Base-by-base conservation (phyloP, 2,888 invertebrate genomes). In the Lydus trimaculatus region DNA sequence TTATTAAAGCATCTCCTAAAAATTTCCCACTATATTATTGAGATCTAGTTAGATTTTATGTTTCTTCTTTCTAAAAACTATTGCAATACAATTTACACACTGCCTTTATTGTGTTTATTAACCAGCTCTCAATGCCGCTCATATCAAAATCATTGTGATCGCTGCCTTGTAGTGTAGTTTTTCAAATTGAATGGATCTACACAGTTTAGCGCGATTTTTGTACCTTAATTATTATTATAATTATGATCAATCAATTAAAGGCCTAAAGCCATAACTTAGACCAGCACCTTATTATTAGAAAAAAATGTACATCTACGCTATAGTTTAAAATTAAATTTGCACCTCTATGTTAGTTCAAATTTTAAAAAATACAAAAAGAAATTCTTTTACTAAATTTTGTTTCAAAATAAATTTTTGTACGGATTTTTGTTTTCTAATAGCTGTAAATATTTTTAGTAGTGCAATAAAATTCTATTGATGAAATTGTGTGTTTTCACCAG, bases 61-160 rank as follows among this genome's bases (percentile, higher is more conserved):
- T n/a, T n/a, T n/a, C n/a, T n/a, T n/a, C n/a, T n/a, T n/a, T n/a
- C 1, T 13, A n/a, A 17, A 17, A 48, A 63, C 31, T 63, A 61
- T 73, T 72, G 76, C 76, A 77, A 77, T 75, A 75, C 70, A 56
- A 60, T 70, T 39, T 69, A 67, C 74, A 67, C 74, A 77, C 77
- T 77, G 76, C 77, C 76, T 71, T 20, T 6, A n/a, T 61, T 31
- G 1, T 20, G 15, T 17, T 61, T 67, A 33, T 58, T 20, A 70
- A 72, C 73, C 73, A 75, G 68, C 67, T 66, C 67, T 63, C 52
- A 72, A 68, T 74, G 71, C 69, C 74, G 77, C 76, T 77, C 76
- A 77, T 75, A 72, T 75, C 69, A 72, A 72, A 65, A 69, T 58
- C 65, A 70, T 70, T 76, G 77, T 77, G 77, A 77, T 77, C 70